Percentiles rank a stretch among this genome's conserved stretches.
phyloP scores from a whole-genome alignment of 53 echinoderm and acorn worm genomes.

The Hippasteria phrygiana region DNA sequence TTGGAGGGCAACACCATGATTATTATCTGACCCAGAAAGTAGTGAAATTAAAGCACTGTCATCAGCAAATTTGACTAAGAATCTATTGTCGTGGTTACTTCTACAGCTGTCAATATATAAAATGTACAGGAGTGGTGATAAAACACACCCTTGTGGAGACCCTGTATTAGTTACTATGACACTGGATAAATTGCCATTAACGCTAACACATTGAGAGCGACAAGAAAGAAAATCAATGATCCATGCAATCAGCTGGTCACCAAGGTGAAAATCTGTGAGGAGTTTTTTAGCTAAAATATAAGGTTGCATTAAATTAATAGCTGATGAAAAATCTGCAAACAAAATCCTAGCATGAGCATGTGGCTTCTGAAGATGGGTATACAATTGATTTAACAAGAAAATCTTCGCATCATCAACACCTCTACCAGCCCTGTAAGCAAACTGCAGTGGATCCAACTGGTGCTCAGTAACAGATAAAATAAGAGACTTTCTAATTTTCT shows the following conservation, averaged over 20 bases:
- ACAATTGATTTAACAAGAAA: slow-evolving; percentile 42
- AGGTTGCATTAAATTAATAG: slow-evolving; percentile 61
- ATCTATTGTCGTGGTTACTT: slow-evolving; percentile 36
- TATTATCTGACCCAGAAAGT: slow-evolving; percentile 15
- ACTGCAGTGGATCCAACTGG: slow-evolving; percentile 45
- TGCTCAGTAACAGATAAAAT: slow-evolving; percentile 36
- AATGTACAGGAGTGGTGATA: slow-evolving; percentile 47
- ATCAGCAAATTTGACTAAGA: slow-evolving; percentile 61
- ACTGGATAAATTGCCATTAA: slow-evolving; percentile 30
- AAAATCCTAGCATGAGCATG: slow-evolving; percentile 55
- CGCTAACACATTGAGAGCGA: slow-evolving; percentile 26
- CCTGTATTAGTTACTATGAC: slow-evolving; percentile 44
- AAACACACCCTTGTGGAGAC: slow-evolving; percentile 56
- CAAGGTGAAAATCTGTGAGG: slow-evolving; percentile 20
- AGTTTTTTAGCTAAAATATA: slow-evolving; percentile 42
- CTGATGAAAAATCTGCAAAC: slow-evolving; percentile 53
- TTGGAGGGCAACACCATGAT: slow-evolving; percentile 23
- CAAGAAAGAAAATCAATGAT: slow-evolving; percentile 19
- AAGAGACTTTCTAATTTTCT: slow-evolving; percentile 29
- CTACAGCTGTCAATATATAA: slow-evolving; percentile 51
- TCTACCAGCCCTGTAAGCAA: slow-evolving; percentile 46
- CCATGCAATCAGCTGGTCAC: background rate
- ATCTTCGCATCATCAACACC: slow-evolving; percentile 60
- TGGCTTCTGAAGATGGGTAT: slow-evolving; percentile 34
- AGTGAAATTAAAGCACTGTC: slow-evolving; percentile 53